Evolutionary conservation across 2,797 vertebrate genomes (phyloP), one percentile per base, ranked within the genome.

Genomic region (Harpagifer antarcticus): DNA sequence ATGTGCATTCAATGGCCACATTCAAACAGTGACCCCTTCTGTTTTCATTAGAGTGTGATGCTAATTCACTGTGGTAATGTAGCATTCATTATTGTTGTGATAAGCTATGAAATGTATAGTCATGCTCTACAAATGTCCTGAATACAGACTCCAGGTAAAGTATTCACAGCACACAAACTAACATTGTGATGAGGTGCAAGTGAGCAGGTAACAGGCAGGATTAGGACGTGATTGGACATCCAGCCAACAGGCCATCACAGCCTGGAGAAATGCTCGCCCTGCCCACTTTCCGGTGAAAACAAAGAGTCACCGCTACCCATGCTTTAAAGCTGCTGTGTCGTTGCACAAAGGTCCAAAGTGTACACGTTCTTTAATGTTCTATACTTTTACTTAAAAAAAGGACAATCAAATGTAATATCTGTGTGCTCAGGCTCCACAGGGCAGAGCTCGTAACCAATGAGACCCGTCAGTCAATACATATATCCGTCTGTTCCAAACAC

Each of bases 11-110:
- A 19, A 20, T 12, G 9, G 12, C 58, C 13, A 49, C 20, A 9
- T 33, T 56, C 14, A 47, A 74, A 70, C 40, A 67, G n/a, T 61
- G 49, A 57, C 43, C 45, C 57, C 74, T 55, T 47, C 59, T 58
- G 31, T 64, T 60, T 43, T 15, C 43, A 49, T 33, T 17, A 63
- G 55, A 49, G 58, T 23, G 37, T 9, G 16, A 61, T 54, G n/a
- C 27, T 48, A 4, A 16, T 15, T 59, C 9, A 37, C 3, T 49
- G 19, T 58, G 33, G 16, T 60, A n/a, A n/a, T 20, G 12, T 11
- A 37, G 33, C 9, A 54, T 71, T 37, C 33, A 37, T 37, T 37
- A 2, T 37, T 2, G 8, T 37, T 53, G 33, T 47, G 42, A 12
- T 16, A 55, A 48, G 48, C 19, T 33, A 31, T 45, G 17, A 17